phyloP scores from a whole-genome alignment of 2,888 invertebrate species.

The Gortyna flavago region DNA sequence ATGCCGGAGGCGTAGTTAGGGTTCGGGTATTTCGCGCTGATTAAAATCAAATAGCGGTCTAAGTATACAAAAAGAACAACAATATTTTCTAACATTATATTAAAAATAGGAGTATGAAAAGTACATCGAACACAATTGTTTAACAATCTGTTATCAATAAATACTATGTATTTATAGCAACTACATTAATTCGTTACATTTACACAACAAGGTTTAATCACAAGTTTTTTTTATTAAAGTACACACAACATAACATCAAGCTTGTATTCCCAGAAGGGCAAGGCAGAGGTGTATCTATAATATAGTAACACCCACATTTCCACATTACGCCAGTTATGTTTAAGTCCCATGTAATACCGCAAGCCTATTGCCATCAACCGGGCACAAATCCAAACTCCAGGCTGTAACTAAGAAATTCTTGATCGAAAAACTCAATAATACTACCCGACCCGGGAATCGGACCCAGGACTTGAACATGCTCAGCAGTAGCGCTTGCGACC shows the following conservation, averaged over 20 bases:
- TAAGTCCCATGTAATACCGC: background rate
- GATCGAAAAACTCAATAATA: background rate
- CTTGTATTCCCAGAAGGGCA: background rate
- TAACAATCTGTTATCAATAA: conserved; percentile 54
- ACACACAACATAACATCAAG: background rate
- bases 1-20: too few species aligned
- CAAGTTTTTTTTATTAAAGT: conserved; percentile 19
- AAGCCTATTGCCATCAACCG: background rate
- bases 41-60: too few species aligned
- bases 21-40: too few species aligned
- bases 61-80: background rate
- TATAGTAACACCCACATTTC: background rate
- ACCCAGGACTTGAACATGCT: background rate
- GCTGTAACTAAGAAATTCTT: background rate
- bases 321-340: background rate
- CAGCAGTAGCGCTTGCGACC: too few species aligned
- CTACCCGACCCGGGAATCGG: background rate
- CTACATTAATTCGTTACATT: conserved; percentile 38
- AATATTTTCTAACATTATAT: conserved; percentile 49
- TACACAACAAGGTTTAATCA: conserved; percentile 40
- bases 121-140: conserved; percentile 55
- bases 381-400: too few species aligned
- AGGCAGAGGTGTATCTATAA: background rate
- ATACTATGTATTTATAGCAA: conserved; percentile 59
- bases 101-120: conserved; percentile 61